Evolutionary conservation across 2,113 vertebrate genomes (phyloP).

Genomic region (Prinia subflava): DNA sequence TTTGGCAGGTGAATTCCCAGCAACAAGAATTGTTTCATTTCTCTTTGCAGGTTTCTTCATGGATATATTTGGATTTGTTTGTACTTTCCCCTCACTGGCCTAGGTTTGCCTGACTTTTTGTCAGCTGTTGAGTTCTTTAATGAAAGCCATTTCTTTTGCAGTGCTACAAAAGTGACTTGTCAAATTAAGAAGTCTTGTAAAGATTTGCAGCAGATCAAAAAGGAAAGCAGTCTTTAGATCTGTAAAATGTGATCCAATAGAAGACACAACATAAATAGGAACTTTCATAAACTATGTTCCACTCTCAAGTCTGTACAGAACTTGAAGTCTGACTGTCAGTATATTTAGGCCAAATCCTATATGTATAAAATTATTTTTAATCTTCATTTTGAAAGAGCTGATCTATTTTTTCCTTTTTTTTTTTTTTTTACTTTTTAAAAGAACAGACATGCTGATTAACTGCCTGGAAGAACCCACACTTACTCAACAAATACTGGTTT

Average conservation of each 20-base stretch:
- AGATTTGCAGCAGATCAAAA: not conserved
- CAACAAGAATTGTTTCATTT: not conserved
- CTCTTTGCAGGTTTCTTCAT: not conserved
- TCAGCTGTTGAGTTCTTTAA: not conserved
- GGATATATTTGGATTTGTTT: not conserved
- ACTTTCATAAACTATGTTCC: not conserved
- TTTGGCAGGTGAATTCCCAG: not conserved
- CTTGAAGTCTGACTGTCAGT: not conserved
- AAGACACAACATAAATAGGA: not conserved
- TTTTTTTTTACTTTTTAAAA: not conserved
- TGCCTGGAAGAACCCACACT: not conserved
- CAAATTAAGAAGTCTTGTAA: not conserved
- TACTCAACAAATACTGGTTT: not conserved
- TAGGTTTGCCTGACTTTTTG: not conserved
- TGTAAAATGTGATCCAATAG: not conserved
- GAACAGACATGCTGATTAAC: not conserved
- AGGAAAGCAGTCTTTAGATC: not conserved
- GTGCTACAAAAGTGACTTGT: not conserved
- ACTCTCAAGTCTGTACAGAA: not conserved
- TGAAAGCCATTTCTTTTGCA: not conserved
- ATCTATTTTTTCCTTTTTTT: not conserved
- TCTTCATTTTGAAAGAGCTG: not conserved
- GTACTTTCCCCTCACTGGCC: not conserved
- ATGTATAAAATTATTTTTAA: not conserved
- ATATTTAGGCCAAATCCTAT: not conserved